Base-by-base conservation (phyloP, 2,888 invertebrate species). In the Cistogaster globosa region DNA sequence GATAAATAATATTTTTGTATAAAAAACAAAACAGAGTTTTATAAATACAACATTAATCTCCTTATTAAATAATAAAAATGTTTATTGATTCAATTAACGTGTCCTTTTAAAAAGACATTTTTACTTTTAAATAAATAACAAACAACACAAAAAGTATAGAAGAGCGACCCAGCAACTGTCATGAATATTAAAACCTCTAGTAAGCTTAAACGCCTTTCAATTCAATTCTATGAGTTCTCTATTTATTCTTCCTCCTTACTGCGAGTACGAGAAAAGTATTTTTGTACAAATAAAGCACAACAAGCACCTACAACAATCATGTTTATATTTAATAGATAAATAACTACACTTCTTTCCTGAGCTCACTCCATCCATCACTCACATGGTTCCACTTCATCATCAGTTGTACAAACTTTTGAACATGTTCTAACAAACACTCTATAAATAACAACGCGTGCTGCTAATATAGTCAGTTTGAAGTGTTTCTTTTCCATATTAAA, bases 361-460 rank as follows among this genome's bases (percentile, higher is more conserved):
- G 42, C 80, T 60, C 32, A 80, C 80, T 60, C 51, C 74, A 74
- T 74, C 67, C 74, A 72, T 67, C 67, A 80, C 65, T 80, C 60
- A 74, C 53, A n/a, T 74, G 74, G 80, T 74, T 58, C 74, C 80
- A 83, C 82, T 83, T 60, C 65, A 82, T 82, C 75, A 82, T 82
- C 76, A 76, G n/a, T 76, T 65, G 51, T 42, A 71, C 32, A 65
- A 51, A 72, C 65, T 58, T 76, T 36, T 71, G 63, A 71, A 67
- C 76, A 83, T 82, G 69, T 82, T 79, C 63, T 53, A 71, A 82
- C 74, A 79, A 81, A 82, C 82, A 85, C 82, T 82, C 71, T 82
- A 85, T 85, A 85, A 85, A 85, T 85, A 82, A 85, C 71, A 32
- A 78, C 71, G 85, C 82, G 85, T 85, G 85, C 85, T 75, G 22